Base-by-base conservation (phyloP, 1,140 invertebrate genomes). In the Aphelenchoides avenae region DNA sequence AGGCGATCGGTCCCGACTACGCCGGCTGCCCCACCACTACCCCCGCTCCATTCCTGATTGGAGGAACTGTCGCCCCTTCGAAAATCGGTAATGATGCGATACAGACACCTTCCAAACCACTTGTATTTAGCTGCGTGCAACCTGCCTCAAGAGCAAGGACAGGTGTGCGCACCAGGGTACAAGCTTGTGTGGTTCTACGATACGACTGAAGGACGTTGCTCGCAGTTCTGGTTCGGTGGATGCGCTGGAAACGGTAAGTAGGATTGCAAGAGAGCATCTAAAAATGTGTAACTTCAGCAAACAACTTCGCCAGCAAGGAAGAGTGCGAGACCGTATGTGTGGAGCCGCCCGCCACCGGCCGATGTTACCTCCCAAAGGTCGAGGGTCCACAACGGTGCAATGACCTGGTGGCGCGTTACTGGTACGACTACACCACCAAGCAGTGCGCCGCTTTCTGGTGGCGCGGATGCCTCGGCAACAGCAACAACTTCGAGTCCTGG, bases 321-420 rank as follows among this genome's bases (percentile, higher is more conserved):
- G 88, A 91, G 61, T 98, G 93, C 74, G 85, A 88, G 68, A 81
- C 84, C 13, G 82, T 85, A 42, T 95, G 91, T 75, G 87, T 94
- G 33, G 84, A 88, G 55, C 90, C 91, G 0, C 79, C 84, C 66
- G 88, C 88, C 55, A 84, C 84, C 80, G 87, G 52, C 29, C 55
- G 75, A 40, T 75, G 73, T 46, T 75, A 76, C 47, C 49, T 75
- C 52, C 75, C 72, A n/a, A 76, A 76, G 54, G 57, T 76, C 22
- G 73, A 77, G 51, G 73, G 73, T 42, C 66, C 75, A 33, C 54
- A 62, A 33, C 57, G 61, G 15, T 75, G 73, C 36, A 66, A 57
- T 36, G 51, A 72, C 41, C 48, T 70, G 22, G 47, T 41, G n/a
- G 44, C 78, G 0, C 84, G 85, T 54, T 91, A 84, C 81, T 89